Evolutionary conservation across 2,888 invertebrate species (phyloP).

Genomic region (Pachydiplax longipennis): DNA sequence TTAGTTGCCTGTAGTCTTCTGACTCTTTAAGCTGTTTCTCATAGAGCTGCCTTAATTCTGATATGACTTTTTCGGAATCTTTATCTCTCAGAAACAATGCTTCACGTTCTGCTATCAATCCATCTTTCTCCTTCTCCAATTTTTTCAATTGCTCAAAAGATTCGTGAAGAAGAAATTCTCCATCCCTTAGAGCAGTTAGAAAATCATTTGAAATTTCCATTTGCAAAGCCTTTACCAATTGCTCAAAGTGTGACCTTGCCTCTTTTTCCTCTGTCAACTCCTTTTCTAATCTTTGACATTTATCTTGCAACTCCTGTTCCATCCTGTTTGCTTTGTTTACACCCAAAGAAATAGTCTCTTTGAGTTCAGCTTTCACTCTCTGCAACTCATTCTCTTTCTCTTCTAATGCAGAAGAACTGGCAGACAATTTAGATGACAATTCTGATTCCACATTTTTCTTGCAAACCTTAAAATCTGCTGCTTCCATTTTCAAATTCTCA

Average conservation of each 20-base stretch:
- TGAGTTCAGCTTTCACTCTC: not conserved
- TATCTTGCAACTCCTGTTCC: not conserved
- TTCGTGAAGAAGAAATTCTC: not conserved
- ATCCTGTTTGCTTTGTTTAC: not conserved
- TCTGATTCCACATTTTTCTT: not conserved
- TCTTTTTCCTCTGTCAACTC: not conserved
- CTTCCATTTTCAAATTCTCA: conserved; percentile 36
- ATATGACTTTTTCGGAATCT: not conserved
- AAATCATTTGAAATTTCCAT: not conserved
- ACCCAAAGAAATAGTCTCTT: not conserved
- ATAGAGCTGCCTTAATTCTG: not conserved
- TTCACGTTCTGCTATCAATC: not conserved
- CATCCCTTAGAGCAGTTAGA: not conserved
- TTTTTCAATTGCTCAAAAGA: not conserved
- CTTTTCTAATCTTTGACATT: not conserved
- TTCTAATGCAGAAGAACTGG: not conserved
- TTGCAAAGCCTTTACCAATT: not conserved
- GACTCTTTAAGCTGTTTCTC: not conserved
- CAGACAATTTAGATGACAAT: not conserved
- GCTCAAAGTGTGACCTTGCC: not conserved
- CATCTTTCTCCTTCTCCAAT: not conserved
- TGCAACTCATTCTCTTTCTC: not conserved
- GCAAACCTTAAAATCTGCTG: conserved; percentile 49
- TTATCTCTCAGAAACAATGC: not conserved
- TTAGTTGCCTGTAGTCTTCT: not conserved